phyloP scores from a whole-genome alignment of 2,888 invertebrate species.

The Aphodius granarius region DNA sequence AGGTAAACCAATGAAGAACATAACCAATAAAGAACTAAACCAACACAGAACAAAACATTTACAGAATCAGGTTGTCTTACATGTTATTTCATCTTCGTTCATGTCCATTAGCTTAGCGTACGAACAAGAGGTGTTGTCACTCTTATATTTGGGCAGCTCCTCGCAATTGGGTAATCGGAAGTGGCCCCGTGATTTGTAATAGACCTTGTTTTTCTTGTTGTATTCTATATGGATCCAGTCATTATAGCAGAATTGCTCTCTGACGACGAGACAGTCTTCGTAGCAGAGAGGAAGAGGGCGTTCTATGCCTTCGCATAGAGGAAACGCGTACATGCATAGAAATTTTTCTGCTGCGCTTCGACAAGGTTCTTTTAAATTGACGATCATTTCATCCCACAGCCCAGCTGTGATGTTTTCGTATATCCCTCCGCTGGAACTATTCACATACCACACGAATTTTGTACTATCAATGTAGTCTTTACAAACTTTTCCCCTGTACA shows the following conservation, averaged over 20 bases:
- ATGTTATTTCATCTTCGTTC: constrained; percentile 78
- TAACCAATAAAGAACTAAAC: too few relatives aligned
- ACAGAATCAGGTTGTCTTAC: constrained; percentile 57
- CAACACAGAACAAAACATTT: too few relatives aligned
- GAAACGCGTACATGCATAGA: constrained; percentile 91
- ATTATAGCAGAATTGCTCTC: constrained; percentile 87
- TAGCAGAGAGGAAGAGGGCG: constrained; percentile 81
- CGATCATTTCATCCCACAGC: constrained; percentile 85
- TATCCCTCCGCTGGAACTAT: constrained; percentile 70
- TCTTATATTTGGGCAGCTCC: constrained; percentile 71
- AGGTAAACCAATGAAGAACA: too few relatives aligned
- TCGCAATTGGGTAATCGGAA: constrained; percentile 88
- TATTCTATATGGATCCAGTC: constrained; percentile 92
- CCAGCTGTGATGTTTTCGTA: constrained; percentile 84
- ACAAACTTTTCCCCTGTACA: constrained; percentile 60
- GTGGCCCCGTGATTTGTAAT: constrained; percentile 80
- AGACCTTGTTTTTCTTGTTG: constrained; percentile 77
- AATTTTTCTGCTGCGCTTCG: constrained; percentile 86
- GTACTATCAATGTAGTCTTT: constrained; percentile 56
- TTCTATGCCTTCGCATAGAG: constrained; percentile 71
- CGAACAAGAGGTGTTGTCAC: constrained; percentile 72
- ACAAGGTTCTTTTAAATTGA: constrained; percentile 79
- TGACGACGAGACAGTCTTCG: constrained; percentile 92
- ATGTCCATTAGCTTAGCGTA: constrained; percentile 84
- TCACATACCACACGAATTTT: constrained; percentile 60